Base-by-base conservation (phyloP, 1,140 invertebrate genomes). In the Trypoxylus dichotomus region DNA sequence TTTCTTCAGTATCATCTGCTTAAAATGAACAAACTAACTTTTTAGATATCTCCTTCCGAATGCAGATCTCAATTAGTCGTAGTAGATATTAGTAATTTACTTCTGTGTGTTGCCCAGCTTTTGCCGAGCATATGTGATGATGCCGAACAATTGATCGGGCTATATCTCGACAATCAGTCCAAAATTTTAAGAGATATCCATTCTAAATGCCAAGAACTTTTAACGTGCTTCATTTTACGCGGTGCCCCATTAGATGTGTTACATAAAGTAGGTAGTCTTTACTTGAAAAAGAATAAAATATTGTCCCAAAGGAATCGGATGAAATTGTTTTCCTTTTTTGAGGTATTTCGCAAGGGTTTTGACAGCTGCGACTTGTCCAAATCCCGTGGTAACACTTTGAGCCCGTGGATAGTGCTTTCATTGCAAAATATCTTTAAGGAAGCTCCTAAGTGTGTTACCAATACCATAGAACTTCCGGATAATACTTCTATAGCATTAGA, bases 151-250 rank as follows among this genome's bases (percentile, higher is more conserved):
- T 82, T 92, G 77, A 87, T 90, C 15, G 92, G 92, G 0, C 77
- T 89, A 3, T 87, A 89, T 42, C 80, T 88, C 8, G 89, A 86
- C 42, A 87, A 88, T 63, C 88, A 90, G 72, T 89, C 89, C 2
- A 90, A 92, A 76, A 91, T 91, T 21, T 89, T 93, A 1, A 86
- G 91, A 58, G 93, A 95, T 77, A 90, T 95, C 7, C 94, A 95
- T 81, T 88, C 92, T 1, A 95, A 95, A 83, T 94, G 94, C 83
- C 90, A 92, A 79, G 91, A 94, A 80, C 84, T 95, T 6, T 90
- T 94, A 68, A 88, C 90, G 76, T 93, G 91, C 78, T 87, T 95
- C 0, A 84, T 94, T 0, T 87, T 93, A 5, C 89, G 93, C 78
- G 93, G 92, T 0, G 89, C 91, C 3, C 92, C 93, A 0, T 83